Conservation (phyloP, 92 coral and sea anemone species). For the Phenganax subtilis region DNA sequence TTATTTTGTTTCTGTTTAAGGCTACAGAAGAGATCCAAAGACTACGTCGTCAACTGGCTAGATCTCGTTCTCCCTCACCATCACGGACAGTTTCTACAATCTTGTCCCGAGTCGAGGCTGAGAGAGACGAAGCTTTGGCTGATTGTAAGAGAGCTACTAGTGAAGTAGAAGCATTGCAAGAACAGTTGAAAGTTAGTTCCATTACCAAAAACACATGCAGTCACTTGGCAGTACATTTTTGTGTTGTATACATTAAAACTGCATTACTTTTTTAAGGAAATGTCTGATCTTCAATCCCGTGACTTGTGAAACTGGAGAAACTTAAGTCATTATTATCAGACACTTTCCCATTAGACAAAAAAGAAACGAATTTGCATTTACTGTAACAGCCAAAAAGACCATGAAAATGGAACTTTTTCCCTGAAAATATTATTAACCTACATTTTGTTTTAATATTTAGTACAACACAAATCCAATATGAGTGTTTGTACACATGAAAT, state of each 20-base stretch:
- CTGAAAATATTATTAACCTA: too few species aligned
- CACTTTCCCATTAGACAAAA: too few species aligned
- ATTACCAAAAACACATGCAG: background rate
- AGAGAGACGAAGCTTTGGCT: slow-evolving; percentile 84
- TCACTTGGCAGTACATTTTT: background rate
- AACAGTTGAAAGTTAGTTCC: slow-evolving; percentile 72
- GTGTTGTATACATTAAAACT: background rate
- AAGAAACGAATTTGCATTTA: too few species aligned
- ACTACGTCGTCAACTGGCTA: slow-evolving; percentile 80
- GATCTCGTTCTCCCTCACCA: slow-evolving; percentile 92
- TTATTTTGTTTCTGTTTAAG: slow-evolving; percentile 21
- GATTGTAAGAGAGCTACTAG: slow-evolving; percentile 67
- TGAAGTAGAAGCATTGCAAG: slow-evolving; percentile 80
- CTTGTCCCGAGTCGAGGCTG: slow-evolving; percentile 80
- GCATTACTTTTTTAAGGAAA: too few species aligned
- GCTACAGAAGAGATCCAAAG: slow-evolving; percentile 95
- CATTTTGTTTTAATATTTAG: too few species aligned
- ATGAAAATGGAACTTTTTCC: too few species aligned
- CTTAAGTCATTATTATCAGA: too few species aligned
- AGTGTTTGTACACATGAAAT: too few species aligned
- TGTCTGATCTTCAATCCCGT: too few species aligned
- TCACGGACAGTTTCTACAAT: slow-evolving; percentile 93
- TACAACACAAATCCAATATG: too few species aligned
- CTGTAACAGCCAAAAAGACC: too few species aligned
- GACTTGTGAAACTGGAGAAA: too few species aligned